Conservation (phyloP, 2,113 vertebrate species). For the Petroica traversi region DNA sequence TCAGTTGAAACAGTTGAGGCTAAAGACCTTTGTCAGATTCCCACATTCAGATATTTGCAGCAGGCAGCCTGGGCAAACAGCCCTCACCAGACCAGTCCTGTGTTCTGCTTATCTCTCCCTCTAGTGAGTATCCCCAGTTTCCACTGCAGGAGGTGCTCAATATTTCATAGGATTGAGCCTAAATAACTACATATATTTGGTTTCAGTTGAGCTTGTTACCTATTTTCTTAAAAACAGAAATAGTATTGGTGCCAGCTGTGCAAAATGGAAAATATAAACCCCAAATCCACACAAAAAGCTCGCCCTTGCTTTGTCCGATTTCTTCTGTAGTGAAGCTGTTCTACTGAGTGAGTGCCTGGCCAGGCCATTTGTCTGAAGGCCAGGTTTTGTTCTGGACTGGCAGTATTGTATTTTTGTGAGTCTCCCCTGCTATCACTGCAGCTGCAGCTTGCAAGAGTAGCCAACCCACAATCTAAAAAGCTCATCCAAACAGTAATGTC, state of each 20-base stretch:
- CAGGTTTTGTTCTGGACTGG: constrained; percentile 24
- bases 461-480: neutral
- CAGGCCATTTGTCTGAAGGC: neutral
- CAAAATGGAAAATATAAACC: neutral
- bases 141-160: neutral
- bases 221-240: neutral
- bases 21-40: neutral
- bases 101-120: neutral
- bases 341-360: neutral
- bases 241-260: neutral
- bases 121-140: neutral
- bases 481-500: constrained; percentile 27
- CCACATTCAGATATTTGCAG: neutral
- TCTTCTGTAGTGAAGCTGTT: neutral
- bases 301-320: neutral
- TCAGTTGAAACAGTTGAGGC: neutral
- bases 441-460: constrained; percentile 51
- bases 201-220: neutral
- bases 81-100: neutral
- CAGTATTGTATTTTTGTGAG: neutral
- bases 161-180: neutral
- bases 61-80: neutral
- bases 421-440: constrained; percentile 10
- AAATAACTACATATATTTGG: neutral
- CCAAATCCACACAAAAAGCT: neutral